Conservation (phyloP, 2,888 invertebrate species). For the Cryptus armator region DNA sequence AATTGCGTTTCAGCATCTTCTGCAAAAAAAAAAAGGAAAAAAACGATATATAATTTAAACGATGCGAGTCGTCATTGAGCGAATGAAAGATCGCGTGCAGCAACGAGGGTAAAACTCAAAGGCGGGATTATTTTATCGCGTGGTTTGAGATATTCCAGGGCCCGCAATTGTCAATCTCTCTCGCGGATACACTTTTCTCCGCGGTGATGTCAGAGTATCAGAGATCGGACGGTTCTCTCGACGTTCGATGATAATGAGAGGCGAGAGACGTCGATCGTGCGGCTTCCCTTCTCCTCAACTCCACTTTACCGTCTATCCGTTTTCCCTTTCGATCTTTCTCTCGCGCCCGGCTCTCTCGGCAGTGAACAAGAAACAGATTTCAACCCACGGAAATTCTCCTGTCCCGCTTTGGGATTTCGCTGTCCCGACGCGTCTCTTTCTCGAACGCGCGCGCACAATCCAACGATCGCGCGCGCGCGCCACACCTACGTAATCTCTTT, state of each 20-base stretch:
- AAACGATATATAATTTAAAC: slow-evolving; percentile 33
- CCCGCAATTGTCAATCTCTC: slow-evolving; percentile 58
- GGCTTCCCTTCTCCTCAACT: slow-evolving; percentile 26
- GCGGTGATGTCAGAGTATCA: slow-evolving; percentile 25
- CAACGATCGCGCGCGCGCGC: slow-evolving; percentile 22
- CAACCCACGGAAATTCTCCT: slow-evolving; percentile 61
- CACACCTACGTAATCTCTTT: slow-evolving; percentile 65
- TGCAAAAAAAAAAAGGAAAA: slow-evolving; percentile 6
- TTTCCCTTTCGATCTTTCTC: slow-evolving; percentile 34
- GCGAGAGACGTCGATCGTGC: slow-evolving; percentile 56
- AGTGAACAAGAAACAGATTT: slow-evolving; percentile 44
- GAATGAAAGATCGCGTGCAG: slow-evolving; percentile 50
- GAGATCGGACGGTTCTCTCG: slow-evolving; percentile 46
- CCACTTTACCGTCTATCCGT: slow-evolving; percentile 26
- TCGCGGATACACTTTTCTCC: neutral
- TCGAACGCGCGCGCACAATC: slow-evolving; percentile 29
- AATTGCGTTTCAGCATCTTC: slow-evolving; percentile 47
- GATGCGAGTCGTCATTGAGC: slow-evolving; percentile 11
- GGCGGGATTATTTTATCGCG: slow-evolving; percentile 42
- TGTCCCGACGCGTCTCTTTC: slow-evolving; percentile 25
- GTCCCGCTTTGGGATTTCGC: slow-evolving; percentile 41
- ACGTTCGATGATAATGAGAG: slow-evolving; percentile 65
- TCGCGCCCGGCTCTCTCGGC: neutral
- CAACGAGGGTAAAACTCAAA: slow-evolving; percentile 34
- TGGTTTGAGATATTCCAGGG: slow-evolving; percentile 19